Conservation (phyloP, 1,140 invertebrate species). For the Drosophila jambulina region DNA sequence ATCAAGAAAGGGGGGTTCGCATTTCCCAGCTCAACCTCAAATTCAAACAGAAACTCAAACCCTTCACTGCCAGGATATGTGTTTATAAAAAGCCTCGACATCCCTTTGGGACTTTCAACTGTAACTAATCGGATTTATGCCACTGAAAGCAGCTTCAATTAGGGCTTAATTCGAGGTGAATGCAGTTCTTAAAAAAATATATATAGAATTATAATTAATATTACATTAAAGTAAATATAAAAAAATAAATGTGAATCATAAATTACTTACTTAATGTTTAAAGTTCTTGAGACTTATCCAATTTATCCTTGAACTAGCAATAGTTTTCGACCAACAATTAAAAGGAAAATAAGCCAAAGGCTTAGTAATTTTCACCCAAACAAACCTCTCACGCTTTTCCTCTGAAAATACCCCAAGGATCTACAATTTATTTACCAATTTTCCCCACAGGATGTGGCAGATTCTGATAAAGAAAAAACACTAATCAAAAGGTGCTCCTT, state of each 20-base stretch:
- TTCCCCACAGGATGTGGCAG: background rate
- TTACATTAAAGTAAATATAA: background rate
- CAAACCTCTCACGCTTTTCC: too few species aligned
- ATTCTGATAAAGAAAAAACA: constrained; percentile 40
- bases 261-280: too few species aligned
- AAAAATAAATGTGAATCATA: too few species aligned
- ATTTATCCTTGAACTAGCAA: too few species aligned
- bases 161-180: background rate
- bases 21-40: background rate
- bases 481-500: constrained; percentile 46
- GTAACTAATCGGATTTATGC: constrained; percentile 6
- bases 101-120: background rate
- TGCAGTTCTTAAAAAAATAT: background rate
- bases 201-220: background rate
- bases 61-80: background rate
- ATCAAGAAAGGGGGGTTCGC: constrained; percentile 11
- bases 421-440: constrained; percentile 1
- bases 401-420: too few species aligned
- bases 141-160: background rate
- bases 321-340: too few species aligned
- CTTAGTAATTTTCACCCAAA: too few species aligned
- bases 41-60: background rate
- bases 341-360: too few species aligned
- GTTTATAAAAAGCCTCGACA: background rate
- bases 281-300: too few species aligned